A percentile compares a stretch with the other conserved stretches of the same genome.
Evolutionary conservation across 37 sponge, comb jelly and placozoan genomes (phyloP).

Genomic region (Geodia barretti): DNA sequence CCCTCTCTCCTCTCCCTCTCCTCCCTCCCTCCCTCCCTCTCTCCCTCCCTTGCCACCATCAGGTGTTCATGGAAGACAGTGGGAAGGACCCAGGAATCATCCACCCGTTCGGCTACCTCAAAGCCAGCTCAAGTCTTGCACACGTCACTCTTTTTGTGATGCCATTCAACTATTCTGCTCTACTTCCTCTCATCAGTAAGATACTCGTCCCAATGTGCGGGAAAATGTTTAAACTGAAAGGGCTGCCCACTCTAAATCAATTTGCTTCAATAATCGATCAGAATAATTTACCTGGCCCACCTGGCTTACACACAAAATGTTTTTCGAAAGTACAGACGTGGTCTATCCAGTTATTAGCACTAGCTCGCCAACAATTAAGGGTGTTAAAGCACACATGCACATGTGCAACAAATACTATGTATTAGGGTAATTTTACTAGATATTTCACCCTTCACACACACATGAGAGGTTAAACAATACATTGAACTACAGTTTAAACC

Average conservation of each 20-base stretch:
- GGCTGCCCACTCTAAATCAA: not conserved
- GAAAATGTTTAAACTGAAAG: too few species aligned
- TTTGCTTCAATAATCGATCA: not conserved
- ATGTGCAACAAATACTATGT: too few species aligned
- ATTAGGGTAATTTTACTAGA: too few species aligned
- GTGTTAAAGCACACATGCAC: too few species aligned
- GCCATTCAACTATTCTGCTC: slow-evolving; percentile 93
- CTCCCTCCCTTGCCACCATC: slow-evolving; percentile 8
- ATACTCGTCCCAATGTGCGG: too few species aligned
- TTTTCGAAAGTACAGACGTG: too few species aligned
- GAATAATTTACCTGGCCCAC: not conserved
- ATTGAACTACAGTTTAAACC: too few species aligned
- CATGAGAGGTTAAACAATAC: too few species aligned
- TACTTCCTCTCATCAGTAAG: slow-evolving; percentile 93
- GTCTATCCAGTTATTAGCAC: too few species aligned
- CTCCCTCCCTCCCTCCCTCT: slow-evolving; percentile 25
- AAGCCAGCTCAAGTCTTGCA: slow-evolving; percentile 85
- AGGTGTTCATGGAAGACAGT: slow-evolving; percentile 84
- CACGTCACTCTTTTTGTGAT: slow-evolving; percentile 89
- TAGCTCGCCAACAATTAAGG: too few species aligned
- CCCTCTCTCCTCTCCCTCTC: slow-evolving; percentile 10
- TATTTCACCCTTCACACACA: too few species aligned
- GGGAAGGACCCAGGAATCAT: slow-evolving; percentile 61
- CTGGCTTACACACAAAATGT: too few species aligned
- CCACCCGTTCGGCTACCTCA: slow-evolving; percentile 98